Conservation (phyloP, 2,113 vertebrate genomes). For the Solea senegalensis region DNA sequence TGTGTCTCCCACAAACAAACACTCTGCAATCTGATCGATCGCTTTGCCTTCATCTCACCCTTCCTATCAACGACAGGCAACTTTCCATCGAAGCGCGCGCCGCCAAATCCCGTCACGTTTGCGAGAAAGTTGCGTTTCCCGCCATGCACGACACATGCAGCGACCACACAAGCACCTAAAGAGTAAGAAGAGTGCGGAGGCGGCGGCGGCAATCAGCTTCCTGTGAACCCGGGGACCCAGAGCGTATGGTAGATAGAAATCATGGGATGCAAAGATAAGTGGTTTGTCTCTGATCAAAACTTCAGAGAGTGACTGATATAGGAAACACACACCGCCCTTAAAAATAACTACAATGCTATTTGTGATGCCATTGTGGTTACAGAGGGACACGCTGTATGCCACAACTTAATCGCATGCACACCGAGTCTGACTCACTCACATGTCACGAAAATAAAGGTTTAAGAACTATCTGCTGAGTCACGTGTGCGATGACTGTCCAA, state of each 20-base stretch:
- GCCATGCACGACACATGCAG: too few relatives aligned
- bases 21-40: conserved; percentile 23
- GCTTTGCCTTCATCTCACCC: neutral
- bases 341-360: conserved; percentile 17
- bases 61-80: neutral
- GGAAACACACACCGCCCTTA: neutral
- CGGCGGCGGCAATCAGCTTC: neutral
- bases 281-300: conserved; percentile 6
- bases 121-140: too few relatives aligned
- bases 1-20: conserved; percentile 23
- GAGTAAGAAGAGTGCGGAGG: neutral
- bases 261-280: conserved; percentile 10
- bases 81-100: neutral
- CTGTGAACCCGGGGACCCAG: neutral
- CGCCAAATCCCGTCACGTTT: neutral
- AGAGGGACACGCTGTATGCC: conserved; percentile 2
- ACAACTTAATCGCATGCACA: conserved; percentile 1
- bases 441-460: conserved; percentile 50
- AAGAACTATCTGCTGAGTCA: conserved; percentile 35
- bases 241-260: conserved; percentile 17
- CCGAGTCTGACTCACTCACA: conserved; percentile 39
- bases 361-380: conserved; percentile 14
- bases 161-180: neutral
- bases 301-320: neutral
- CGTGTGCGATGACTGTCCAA: conserved; percentile 7